phyloP scores from a whole-genome alignment of 2,797 vertebrate species.

The Thalassophryne amazonica region DNA sequence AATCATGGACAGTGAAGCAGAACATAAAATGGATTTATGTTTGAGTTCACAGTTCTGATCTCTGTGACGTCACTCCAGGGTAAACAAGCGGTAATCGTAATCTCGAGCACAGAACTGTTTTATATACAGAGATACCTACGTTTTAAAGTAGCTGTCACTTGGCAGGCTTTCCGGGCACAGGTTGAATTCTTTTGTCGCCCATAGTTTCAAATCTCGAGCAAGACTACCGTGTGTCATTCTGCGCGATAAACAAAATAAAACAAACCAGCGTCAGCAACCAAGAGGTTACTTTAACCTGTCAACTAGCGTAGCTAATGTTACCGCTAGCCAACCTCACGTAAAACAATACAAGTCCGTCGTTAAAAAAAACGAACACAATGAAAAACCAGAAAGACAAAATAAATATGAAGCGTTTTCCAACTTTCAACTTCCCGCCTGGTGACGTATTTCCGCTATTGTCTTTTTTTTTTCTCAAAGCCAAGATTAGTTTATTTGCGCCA shows the following conservation, averaged over 20 bases:
- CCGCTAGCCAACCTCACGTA: not conserved
- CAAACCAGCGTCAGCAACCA: conserved; percentile 1
- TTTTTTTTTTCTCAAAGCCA: no score
- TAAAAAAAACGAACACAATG: no score
- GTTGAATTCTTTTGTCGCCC: conserved; percentile 78
- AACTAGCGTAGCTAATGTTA: not conserved
- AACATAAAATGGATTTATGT: no score
- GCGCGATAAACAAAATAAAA: not conserved
- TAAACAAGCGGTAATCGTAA: not conserved
- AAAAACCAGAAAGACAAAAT: no score
- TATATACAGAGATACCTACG: conserved; percentile 43
- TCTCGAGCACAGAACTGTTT: rapidly evolving
- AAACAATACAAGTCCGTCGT: no score
- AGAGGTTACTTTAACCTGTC: not conserved
- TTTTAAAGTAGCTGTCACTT: conserved; percentile 74
- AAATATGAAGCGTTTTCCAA: not conserved
- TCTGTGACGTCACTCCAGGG: rapidly evolving
- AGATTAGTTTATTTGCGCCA: no score
- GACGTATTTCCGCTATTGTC: conserved; percentile 45
- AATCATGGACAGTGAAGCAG: no score
- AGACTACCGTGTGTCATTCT: conserved; percentile 71
- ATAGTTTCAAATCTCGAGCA: conserved; percentile 71
- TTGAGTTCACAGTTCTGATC: no score
- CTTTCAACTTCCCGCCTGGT: conserved; percentile 58
- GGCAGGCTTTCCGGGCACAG: conserved; percentile 69